phyloP scores from a whole-genome alignment of 2,113 vertebrate genomes.

The Chunga burmeisteri region DNA sequence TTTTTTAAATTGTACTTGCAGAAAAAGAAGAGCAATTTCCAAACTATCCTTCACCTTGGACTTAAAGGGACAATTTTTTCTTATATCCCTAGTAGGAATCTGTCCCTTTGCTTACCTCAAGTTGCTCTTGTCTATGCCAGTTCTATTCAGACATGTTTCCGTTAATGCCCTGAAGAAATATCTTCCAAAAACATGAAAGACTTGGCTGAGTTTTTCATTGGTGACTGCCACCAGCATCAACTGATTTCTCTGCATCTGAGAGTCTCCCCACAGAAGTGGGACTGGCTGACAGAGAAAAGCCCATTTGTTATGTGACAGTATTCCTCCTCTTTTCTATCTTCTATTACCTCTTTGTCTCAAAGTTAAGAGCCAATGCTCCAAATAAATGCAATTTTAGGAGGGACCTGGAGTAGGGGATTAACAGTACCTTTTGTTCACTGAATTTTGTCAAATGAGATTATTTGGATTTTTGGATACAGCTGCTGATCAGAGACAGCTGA shows the following conservation, averaged over 20 bases:
- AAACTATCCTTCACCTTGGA: not conserved
- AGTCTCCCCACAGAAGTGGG: not conserved
- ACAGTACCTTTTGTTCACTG: not conserved
- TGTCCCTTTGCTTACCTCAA: not conserved
- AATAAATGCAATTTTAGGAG: not conserved
- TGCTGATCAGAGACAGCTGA: not conserved
- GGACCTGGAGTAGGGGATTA: not conserved
- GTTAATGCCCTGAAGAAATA: not conserved
- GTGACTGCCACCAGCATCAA: not conserved
- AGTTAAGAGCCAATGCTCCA: not conserved
- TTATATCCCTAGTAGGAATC: not conserved
- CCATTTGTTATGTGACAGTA: not conserved
- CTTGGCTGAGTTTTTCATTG: not conserved
- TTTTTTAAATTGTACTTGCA: not conserved
- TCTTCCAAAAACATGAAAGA: not conserved
- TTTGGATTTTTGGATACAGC: not conserved
- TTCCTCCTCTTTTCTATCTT: not conserved
- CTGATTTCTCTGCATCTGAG: not conserved
- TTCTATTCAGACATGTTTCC: not conserved
- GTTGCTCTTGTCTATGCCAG: not conserved
- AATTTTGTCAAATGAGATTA: not conserved
- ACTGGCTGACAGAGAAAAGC: not conserved
- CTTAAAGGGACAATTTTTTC: not conserved
- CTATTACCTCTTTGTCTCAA: not conserved
- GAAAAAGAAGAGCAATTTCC: not conserved